These are phyloP conservation scores for Sardina pilchardus DNA, from an alignment of 2,113 vertebrate genomes.

Conservation along the genomic window DNA sequence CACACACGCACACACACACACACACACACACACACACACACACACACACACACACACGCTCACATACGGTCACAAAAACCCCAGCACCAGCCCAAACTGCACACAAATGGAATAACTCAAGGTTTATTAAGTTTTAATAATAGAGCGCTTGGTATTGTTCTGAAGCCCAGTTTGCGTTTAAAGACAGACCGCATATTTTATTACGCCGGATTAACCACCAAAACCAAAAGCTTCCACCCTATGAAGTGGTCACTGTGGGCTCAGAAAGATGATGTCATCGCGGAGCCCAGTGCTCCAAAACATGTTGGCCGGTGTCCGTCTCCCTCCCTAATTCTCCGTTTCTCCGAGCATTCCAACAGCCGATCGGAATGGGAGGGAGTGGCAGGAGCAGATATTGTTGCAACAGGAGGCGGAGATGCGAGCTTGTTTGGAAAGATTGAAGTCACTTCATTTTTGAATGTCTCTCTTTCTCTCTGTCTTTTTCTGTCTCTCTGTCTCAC, in stretches of 20 bases:
- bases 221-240: constrained; percentile 38
- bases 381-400: background rate
- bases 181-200: constrained; percentile 55
- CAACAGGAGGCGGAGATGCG: background rate
- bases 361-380: constrained; percentile 1
- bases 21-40: constrained; percentile 36
- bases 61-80: constrained; percentile 42
- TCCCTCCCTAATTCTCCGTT: constrained; percentile 19
- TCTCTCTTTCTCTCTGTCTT: background rate
- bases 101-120: constrained; percentile 32
- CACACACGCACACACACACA: constrained; percentile 26
- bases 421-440: background rate
- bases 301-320: constrained; percentile 27
- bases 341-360: constrained; percentile 32
- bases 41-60: background rate
- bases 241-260: constrained; percentile 54
- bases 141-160: constrained; percentile 43
- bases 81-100: background rate
- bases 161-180: constrained; percentile 49
- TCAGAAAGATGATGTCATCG: constrained; percentile 57
- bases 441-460: background rate
- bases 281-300: constrained; percentile 43
- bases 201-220: constrained; percentile 37
- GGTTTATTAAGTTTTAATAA: constrained; percentile 54
- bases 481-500: background rate